These are phyloP conservation scores for Mus caroli DNA, from an alignment of 2,797 vertebrate species.

Conservation along the genomic window DNA sequence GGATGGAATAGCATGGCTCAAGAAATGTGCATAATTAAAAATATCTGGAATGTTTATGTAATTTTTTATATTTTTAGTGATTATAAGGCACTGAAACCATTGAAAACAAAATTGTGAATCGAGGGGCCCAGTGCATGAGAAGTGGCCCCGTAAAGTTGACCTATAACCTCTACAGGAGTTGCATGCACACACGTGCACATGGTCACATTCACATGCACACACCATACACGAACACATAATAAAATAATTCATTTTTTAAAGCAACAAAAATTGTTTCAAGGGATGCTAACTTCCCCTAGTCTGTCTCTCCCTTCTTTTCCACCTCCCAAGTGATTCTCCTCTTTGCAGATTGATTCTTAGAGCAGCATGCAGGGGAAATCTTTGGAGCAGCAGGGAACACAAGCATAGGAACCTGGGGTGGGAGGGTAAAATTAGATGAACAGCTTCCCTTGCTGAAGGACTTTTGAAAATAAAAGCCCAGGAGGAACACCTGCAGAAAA, in stretches of 20 bases:
- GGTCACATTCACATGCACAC: background rate
- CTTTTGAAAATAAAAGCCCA: slow-evolving; percentile 20
- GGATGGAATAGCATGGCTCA: background rate
- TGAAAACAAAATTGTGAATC: background rate
- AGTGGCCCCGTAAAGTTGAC: background rate
- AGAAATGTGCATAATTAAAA: background rate
- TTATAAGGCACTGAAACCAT: background rate
- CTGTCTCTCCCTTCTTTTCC: background rate
- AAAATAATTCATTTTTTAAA: background rate
- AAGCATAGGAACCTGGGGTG: background rate
- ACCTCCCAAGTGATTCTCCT: background rate
- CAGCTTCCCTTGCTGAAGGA: background rate
- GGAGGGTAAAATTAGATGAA: background rate
- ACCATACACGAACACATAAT: background rate
- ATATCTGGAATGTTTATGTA: background rate
- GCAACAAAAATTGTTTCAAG: slow-evolving; percentile 1
- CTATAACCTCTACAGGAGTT: background rate
- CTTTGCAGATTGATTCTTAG: background rate
- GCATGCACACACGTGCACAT: background rate
- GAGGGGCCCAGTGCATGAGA: background rate
- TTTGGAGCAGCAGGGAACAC: background rate
- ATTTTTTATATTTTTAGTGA: background rate
- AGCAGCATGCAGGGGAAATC: background rate
- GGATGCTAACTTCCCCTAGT: background rate
- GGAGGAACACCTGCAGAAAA: slow-evolving; percentile 23